Base-by-base conservation (phyloP, 2,797 vertebrate genomes). In the Babyrousa celebensis region DNA sequence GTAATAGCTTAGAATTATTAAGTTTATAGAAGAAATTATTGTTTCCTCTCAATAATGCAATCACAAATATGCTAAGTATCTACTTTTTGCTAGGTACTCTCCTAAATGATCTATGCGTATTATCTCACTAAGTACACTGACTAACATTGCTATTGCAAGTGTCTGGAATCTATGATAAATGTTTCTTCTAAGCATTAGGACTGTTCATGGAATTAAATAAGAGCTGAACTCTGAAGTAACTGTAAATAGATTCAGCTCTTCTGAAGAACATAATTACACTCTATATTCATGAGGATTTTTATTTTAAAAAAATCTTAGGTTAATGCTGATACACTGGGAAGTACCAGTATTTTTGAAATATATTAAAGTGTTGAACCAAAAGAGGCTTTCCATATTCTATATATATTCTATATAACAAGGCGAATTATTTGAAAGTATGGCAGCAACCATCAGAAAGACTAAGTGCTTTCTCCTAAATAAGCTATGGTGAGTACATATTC, bases 121-220 rank as follows among this genome's bases (percentile, higher is more conserved):
- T 92, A 2, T 75, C 25, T 65, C 67, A 94, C 60, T 85, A 91
- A 87, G 16, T 75, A 75, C 29, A 92, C 4, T 62, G 56, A 67
- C 12, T 70, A 78, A 72, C 14, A 18, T n/a, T 60, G 89, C 70
- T 36, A 78, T 29, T 54, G 12, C 72, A 86, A 85, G 6, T 77
- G 5, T 92, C 60, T 85, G 16, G 18, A 91, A 62, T 70, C 68
- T 40, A 56, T 65, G n/a, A 56, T 71, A 84, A 71, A 62, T 72
- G 23, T 56, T 92, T 85, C 18, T 89, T 84, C 12, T 72, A 88
- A 21, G 14, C 32, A 84, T n/a, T 75, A 83, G 89, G 43, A 54
- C 29, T 91, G 8, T 23, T 5, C 36, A 87, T 20, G 36, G 16
- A 54, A 96, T 93, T 79, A 93, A 96, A 96, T 10, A 84, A 93